A percentile compares a stretch with the other conserved stretches of the same genome.
phyloP scores from a whole-genome alignment of 2,113 vertebrate genomes.

The Neogale vison region DNA sequence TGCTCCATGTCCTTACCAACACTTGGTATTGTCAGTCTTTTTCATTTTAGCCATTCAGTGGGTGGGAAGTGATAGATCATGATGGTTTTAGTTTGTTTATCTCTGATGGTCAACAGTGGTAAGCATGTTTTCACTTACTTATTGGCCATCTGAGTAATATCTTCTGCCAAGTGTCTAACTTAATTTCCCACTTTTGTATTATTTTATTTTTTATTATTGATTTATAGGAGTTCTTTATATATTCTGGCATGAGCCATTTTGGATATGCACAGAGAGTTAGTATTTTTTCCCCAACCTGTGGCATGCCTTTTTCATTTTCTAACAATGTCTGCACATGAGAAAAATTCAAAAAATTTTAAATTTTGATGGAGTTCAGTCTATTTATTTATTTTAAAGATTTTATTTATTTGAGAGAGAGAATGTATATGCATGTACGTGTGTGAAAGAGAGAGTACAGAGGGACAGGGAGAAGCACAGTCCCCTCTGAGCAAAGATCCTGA shows the following conservation, averaged over 20 bases:
- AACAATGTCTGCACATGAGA: not conserved
- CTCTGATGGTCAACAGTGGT: not conserved
- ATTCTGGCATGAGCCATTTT: not conserved
- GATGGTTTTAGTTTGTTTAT: not conserved
- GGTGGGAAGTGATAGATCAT: not conserved
- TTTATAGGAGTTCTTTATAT: not conserved
- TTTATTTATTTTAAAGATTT: not conserved
- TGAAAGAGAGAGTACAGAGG: not conserved
- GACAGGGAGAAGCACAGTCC: not conserved
- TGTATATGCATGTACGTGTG: accelerated
- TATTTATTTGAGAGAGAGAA: not conserved
- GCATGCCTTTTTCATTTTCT: not conserved
- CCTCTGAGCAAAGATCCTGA: not conserved
- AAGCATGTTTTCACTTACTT: not conserved
- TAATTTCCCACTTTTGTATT: not conserved
- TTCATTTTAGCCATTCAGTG: not conserved
- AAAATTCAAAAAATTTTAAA: not conserved
- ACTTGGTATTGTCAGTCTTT: not conserved
- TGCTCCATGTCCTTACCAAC: not conserved
- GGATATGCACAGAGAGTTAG: not conserved
- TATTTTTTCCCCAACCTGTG: not conserved
- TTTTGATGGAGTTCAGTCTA: not conserved
- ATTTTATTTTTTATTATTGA: not conserved
- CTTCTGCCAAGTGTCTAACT: not conserved
- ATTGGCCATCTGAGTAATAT: not conserved